phyloP scores from a whole-genome alignment of 2,797 vertebrate species.

The Notamacropus eugenii region DNA sequence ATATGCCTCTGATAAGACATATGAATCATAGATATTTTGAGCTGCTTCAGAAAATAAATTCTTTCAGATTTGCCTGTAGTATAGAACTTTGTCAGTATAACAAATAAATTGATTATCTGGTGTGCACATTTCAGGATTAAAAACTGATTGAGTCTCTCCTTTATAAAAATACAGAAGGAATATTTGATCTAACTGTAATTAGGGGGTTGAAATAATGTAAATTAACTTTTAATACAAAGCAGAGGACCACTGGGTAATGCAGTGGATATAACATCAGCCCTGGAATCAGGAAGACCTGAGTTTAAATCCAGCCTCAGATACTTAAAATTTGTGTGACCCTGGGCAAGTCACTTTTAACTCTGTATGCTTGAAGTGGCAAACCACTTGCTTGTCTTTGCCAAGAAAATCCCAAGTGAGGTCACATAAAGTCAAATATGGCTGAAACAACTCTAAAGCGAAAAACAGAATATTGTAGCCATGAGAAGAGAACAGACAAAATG shows the following conservation, averaged over 20 bases:
- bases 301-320: too few species aligned
- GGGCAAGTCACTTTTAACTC: too few species aligned
- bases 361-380: too few species aligned
- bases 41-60: slow-evolving; percentile 20
- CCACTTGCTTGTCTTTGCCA: too few species aligned
- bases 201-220: not conserved
- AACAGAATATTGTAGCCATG: not conserved
- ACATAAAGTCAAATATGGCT: too few species aligned
- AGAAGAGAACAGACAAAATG: not conserved
- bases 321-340: too few species aligned
- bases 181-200: not conserved
- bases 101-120: not conserved
- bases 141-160: not conserved
- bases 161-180: not conserved
- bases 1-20: slow-evolving; percentile 49
- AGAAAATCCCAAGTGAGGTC: too few species aligned
- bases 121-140: not conserved
- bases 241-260: not conserved
- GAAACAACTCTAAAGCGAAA: not conserved
- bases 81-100: not conserved
- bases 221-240: not conserved
- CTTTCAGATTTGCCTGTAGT: slow-evolving; percentile 19
- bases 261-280: not conserved
- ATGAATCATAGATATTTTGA: slow-evolving; percentile 36
- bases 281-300: too few species aligned